Evolutionary conservation across 2,113 vertebrate species (phyloP), one percentile per base, ranked within the genome.

Genomic region (Piaya cayana): DNA sequence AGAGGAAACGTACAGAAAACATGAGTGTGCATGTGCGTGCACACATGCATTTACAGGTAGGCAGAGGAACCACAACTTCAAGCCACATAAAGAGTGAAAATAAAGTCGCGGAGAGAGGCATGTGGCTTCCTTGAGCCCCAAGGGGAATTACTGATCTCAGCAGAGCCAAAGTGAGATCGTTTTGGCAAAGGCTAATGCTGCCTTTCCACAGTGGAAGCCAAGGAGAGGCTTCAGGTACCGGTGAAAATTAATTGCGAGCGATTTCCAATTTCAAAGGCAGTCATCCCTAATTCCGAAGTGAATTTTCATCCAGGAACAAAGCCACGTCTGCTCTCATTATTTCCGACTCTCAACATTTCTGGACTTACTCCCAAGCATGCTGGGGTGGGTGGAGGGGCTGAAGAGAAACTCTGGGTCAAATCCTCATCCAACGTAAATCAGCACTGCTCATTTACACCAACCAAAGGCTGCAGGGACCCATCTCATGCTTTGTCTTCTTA

Each of bases 261-360:
- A 94, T 86, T 91, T 81, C 94, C 79, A 91, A 96, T 95, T 94
- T 96, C 68, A 89, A 96, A 92, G 94, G 91, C 90, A 86, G 90
- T 90, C 83, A 96, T 86, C 93, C 79, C 84, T 87, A 70, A 68
- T 90, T 92, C 94, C 78, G 36, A 97, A 96, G 96, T 82, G 79
- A 37, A 88, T 68, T 76, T 92, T 84, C 97, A 96, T 95, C 90
- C 77, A 96, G 95, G 87, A 97, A 97, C 95, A 97, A 95, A 97
- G 93, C 91, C 55, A 71, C 14, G 90, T 78, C 86, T 77, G 82
- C 82, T 63, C 84, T 83, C 92, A 96, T 95, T 94, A 89, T 93
- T 96, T 96, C 87, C 63, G 58, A 96, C 89, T 93, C 91, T 82
- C 95, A 86, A 95, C 96, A 92, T 74, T 96, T 81, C 68, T 92